A percentile compares a stretch with the other conserved stretches of the same genome.
Evolutionary conservation across 2,888 invertebrate genomes (phyloP).

Genomic region (Drosophila atripex): DNA sequence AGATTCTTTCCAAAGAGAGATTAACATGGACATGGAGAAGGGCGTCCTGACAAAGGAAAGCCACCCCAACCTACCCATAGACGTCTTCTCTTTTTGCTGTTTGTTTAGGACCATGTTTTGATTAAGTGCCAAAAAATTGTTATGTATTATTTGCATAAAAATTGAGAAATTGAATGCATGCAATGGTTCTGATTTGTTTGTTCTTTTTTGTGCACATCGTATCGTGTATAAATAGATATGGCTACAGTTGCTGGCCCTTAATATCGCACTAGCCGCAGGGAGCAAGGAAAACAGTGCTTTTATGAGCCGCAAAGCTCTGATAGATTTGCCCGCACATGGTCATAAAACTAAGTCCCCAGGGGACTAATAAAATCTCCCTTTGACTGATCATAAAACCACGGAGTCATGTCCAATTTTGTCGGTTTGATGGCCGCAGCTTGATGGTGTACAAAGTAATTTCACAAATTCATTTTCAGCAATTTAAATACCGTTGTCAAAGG

Average conservation of each 20-base stretch:
- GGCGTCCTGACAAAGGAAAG: constrained; percentile 12
- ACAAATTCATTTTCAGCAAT: constrained; percentile 36
- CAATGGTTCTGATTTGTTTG: constrained; percentile 63
- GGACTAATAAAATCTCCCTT: constrained; percentile 54
- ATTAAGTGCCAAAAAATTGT: constrained; percentile 66
- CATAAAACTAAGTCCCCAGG: constrained; percentile 57
- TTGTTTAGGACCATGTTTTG: constrained; percentile 73
- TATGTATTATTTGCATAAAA: constrained; percentile 62
- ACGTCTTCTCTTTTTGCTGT: constrained; percentile 37
- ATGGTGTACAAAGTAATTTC: constrained; percentile 21
- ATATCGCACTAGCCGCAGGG: constrained; percentile 27
- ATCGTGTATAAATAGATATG: constrained; percentile 22
- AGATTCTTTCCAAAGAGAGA: constrained; percentile 24
- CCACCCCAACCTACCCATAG: constrained; percentile 8
- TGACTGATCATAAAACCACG: constrained; percentile 42
- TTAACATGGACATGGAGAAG: constrained; percentile 18
- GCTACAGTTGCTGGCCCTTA: constrained; percentile 17
- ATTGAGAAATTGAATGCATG: constrained; percentile 56
- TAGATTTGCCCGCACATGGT: constrained; percentile 57
- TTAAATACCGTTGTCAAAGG: not conserved
- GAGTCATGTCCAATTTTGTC: constrained; percentile 12
- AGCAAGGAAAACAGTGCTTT: constrained; percentile 40
- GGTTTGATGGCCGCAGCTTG: constrained; percentile 5
- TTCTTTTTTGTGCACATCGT: not conserved
- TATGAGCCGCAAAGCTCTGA: constrained; percentile 66